Base-by-base conservation (phyloP, 2,888 invertebrate species). In the Brachypalpus laphriformis region DNA sequence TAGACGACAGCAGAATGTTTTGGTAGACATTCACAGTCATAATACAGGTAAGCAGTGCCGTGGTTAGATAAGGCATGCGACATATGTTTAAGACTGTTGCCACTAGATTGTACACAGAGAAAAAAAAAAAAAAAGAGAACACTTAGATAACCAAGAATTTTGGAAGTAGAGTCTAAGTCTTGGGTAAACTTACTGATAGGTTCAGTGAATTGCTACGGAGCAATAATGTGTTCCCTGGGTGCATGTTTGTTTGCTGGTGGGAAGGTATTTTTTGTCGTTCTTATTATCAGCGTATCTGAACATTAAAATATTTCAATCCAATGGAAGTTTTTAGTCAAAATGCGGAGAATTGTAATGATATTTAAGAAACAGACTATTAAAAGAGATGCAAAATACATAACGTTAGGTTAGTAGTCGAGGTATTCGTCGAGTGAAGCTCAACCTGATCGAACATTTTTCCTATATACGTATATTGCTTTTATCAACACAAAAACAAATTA, bases 21-120 rank as follows among this genome's bases (percentile, higher is more conserved):
- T 40, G 66, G 70, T 56, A 70, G 70, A 56, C 70, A 56, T 37
- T 56, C 65, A 16, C 56, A 16, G 56, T 54, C 31, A 45, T 47
- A 42, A 45, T 16, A 59, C 66, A 74, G 74, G 74, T 81, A 75
- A 75, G 68, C 16, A 45, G 25, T 66, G 31, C 22, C 56, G 45
- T 57, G 31, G 74, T 47, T 56, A 75, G 81, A 81, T 85, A 81
- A 85, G 81, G 47, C 70, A 34, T 22, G 31, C 40, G 61, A 75
- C 80, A 76, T 81, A 66, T 80, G 81, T 76, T 76, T 40, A 11
- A 37, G 51, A 25, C 37, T 78, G 70, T 56, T 70, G 63, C 80
- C 70, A 75, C 63, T 49, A 54, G n/a, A 28, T 34, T 81, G 18
- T 72, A 20, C 47, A 22, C n/a, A 40, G 6, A 40, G 25, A 40